Conservation (phyloP, 2,888 invertebrate species). For the Drosophila phalerata region DNA sequence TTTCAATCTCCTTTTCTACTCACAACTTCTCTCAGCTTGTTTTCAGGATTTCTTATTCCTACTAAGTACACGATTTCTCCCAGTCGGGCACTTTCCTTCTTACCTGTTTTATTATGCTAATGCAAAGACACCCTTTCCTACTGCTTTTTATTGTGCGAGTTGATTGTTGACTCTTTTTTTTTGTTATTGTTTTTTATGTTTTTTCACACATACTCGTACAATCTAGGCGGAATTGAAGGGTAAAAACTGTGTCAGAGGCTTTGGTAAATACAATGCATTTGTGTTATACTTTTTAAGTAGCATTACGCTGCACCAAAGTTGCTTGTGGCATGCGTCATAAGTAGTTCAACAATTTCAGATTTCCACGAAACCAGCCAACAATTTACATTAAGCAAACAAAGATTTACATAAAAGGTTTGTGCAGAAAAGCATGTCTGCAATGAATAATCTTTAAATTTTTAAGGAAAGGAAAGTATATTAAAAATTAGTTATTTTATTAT, state of each 20-base stretch:
- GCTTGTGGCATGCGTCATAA: slow-evolving; percentile 9
- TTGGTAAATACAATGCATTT: slow-evolving; percentile 64
- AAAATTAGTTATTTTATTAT: not conserved
- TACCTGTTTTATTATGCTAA: slow-evolving; percentile 68
- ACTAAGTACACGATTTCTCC: not conserved
- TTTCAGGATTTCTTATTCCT: not conserved
- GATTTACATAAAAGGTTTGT: not conserved
- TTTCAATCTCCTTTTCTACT: not conserved
- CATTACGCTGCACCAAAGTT: slow-evolving; percentile 50
- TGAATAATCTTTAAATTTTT: not conserved
- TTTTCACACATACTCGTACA: slow-evolving; percentile 23
- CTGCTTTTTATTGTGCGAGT: slow-evolving; percentile 48
- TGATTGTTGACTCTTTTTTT: slow-evolving; percentile 33
- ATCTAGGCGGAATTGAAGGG: slow-evolving; percentile 16
- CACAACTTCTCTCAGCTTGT: not conserved
- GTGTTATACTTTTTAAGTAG: slow-evolving; percentile 70
- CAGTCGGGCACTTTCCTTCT: slow-evolving; percentile 14
- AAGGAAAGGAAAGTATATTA: not conserved
- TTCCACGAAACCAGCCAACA: not conserved
- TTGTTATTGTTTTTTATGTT: slow-evolving; percentile 16
- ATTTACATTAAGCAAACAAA: not conserved
- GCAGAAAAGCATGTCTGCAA: not conserved
- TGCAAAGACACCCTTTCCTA: slow-evolving; percentile 35
- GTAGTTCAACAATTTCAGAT: slow-evolving; percentile 18
- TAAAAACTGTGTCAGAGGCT: slow-evolving; percentile 72